Evolutionary conservation across 2,797 vertebrate genomes (phyloP).

Genomic region (Rhodeus uyekii): DNA sequence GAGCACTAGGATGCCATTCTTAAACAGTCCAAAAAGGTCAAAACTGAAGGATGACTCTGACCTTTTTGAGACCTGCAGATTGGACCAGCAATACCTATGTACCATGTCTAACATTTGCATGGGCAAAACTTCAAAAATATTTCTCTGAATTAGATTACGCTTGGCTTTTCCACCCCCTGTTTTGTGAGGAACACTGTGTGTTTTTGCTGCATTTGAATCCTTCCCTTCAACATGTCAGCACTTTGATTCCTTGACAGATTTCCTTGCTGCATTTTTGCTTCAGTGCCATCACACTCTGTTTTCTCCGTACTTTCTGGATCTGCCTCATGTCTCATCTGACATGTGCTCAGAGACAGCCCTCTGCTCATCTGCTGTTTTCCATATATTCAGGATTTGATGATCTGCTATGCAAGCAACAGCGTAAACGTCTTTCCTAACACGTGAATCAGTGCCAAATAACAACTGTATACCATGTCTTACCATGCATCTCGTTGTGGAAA

Average conservation of each 20-base stretch:
- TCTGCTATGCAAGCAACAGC: slow-evolving; percentile 68
- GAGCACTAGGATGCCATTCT: background rate
- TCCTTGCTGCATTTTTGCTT: slow-evolving; percentile 78
- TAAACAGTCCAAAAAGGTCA: slow-evolving; percentile 24
- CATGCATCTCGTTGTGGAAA: background rate
- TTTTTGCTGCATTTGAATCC: slow-evolving; percentile 70
- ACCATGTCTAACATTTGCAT: slow-evolving; percentile 42
- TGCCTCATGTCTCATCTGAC: slow-evolving; percentile 76
- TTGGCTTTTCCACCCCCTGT: slow-evolving; percentile 63
- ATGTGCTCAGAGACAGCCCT: slow-evolving; percentile 71
- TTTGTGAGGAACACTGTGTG: slow-evolving; percentile 62
- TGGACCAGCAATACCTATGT: slow-evolving; percentile 7
- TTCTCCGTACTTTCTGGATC: slow-evolving; percentile 75
- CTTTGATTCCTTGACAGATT: slow-evolving; percentile 83
- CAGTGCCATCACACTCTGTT: slow-evolving; percentile 73
- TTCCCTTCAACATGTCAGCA: slow-evolving; percentile 76
- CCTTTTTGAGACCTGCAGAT: background rate
- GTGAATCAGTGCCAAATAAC: slow-evolving; percentile 3
- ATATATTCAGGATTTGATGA: slow-evolving; percentile 69
- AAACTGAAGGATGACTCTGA: slow-evolving; percentile 15
- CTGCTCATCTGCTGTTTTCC: slow-evolving; percentile 70
- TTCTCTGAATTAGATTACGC: slow-evolving; percentile 67
- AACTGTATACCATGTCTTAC: background rate
- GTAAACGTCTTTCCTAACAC: slow-evolving; percentile 64
- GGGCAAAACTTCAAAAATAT: slow-evolving; percentile 64